Conservation (phyloP, 1,140 invertebrate genomes). For the Zaprionus davidi region DNA sequence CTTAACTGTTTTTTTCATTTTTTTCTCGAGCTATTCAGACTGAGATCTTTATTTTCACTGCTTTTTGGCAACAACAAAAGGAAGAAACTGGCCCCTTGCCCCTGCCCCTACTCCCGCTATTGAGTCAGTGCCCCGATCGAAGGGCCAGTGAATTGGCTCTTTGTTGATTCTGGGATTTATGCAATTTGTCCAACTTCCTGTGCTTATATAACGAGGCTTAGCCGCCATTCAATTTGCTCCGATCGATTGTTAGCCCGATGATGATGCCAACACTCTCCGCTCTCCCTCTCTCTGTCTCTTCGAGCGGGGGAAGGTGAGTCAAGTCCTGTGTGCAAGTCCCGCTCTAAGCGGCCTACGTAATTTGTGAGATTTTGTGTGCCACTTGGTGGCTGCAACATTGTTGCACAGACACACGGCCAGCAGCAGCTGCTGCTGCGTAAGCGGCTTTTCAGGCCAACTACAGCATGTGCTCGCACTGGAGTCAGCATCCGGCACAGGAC, state of each 20-base stretch:
- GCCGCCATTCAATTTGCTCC: slow-evolving; percentile 37
- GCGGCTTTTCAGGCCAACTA: slow-evolving; percentile 31
- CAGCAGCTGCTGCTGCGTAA: slow-evolving; percentile 43
- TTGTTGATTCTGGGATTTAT: slow-evolving; percentile 44
- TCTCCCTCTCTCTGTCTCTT: background rate
- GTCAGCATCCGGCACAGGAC: slow-evolving; percentile 8
- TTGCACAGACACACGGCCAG: slow-evolving; percentile 11
- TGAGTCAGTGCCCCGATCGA: slow-evolving; percentile 1
- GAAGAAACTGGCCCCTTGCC: slow-evolving; percentile 18
- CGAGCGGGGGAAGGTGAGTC: slow-evolving; percentile 23
- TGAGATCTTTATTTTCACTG: slow-evolving; percentile 30
- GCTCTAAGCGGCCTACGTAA: slow-evolving; percentile 38
- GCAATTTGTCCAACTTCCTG: slow-evolving; percentile 69
- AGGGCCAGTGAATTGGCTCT: slow-evolving; percentile 19
- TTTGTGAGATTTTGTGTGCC: slow-evolving; percentile 47
- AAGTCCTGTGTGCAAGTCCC: slow-evolving; percentile 29
- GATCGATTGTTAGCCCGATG: slow-evolving; percentile 11
- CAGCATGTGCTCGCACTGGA: slow-evolving; percentile 21
- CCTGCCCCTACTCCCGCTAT: background rate
- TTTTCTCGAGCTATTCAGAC: slow-evolving; percentile 22
- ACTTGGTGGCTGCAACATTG: slow-evolving; percentile 44
- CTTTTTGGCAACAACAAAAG: slow-evolving; percentile 49
- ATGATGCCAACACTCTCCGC: background rate
- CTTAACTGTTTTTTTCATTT: slow-evolving; percentile 51
- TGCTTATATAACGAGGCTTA: slow-evolving; percentile 54